Evolutionary conservation across 1,140 invertebrate genomes (phyloP).

Genomic region (Epicauta chinensis): DNA sequence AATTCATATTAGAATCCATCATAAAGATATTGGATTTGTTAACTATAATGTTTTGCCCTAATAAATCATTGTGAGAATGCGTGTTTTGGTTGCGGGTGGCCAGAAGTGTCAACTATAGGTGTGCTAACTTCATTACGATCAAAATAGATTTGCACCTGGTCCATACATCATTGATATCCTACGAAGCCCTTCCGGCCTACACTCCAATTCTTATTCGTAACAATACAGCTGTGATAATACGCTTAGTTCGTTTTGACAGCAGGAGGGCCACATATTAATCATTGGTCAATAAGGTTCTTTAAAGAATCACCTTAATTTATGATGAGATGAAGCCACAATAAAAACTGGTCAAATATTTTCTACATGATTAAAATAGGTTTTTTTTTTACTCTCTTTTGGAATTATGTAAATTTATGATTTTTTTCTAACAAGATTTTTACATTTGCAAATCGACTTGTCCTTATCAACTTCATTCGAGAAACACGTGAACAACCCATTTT

Average conservation of each 20-base stretch:
- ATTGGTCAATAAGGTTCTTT: constrained; percentile 8
- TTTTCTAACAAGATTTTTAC: constrained; percentile 16
- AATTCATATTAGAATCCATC: too few species aligned
- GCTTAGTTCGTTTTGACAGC: constrained; percentile 22
- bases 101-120: constrained; percentile 26
- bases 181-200: constrained; percentile 19
- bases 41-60: constrained; percentile 15
- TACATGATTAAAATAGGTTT: too few species aligned
- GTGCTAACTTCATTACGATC: constrained; percentile 31
- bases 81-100: constrained; percentile 33
- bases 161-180: constrained; percentile 22
- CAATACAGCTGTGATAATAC: constrained; percentile 28
- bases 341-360: too few species aligned
- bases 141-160: constrained; percentile 27
- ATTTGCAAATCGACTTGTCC: constrained; percentile 6
- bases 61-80: constrained; percentile 27
- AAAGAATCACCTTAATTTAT: constrained; percentile 1
- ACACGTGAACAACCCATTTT: constrained; percentile 18
- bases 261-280: constrained; percentile 23
- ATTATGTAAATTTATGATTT: constrained; percentile 12
- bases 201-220: constrained; percentile 12
- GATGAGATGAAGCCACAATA: too few species aligned
- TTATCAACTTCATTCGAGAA: constrained; percentile 5
- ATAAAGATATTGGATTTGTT: too few species aligned
- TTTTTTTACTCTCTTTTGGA: background rate